Evolutionary conservation across 2,797 vertebrate species (phyloP).

Genomic region (Leucoraja ocellata): DNA sequence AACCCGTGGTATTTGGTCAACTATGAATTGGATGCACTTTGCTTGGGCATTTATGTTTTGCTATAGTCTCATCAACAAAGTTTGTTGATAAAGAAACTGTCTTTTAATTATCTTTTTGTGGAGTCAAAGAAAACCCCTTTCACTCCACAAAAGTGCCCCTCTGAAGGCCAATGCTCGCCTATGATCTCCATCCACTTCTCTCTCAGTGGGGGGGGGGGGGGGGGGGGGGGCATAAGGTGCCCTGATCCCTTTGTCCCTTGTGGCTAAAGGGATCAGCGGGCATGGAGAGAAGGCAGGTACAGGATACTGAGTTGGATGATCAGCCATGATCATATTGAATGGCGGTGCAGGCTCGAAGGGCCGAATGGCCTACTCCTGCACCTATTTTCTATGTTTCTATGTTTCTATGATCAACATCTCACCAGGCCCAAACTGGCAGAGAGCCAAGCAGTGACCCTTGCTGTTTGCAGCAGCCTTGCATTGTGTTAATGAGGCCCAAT

Average conservation of each 20-base stretch:
- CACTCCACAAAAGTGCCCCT: neutral
- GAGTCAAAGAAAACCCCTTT: neutral
- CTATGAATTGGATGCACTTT: neutral
- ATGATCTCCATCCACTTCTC: neutral
- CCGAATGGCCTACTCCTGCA: too few relatives aligned
- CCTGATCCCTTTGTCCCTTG: too few relatives aligned
- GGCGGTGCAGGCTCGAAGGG: too few relatives aligned
- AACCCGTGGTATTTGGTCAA: neutral
- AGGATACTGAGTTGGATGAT: too few relatives aligned
- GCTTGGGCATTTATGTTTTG: neutral
- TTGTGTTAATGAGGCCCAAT: neutral
- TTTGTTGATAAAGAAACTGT: neutral
- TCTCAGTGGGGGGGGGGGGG: neutral
- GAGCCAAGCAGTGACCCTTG: neutral
- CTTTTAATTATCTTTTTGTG: neutral
- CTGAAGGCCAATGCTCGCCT: neutral
- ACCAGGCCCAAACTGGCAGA: neutral
- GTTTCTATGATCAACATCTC: too few relatives aligned
- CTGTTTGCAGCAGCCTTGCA: neutral
- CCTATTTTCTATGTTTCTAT: too few relatives aligned
- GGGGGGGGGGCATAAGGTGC: too few relatives aligned
- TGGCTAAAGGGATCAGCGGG: too few relatives aligned
- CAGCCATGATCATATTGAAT: too few relatives aligned
- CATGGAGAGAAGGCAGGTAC: too few relatives aligned
- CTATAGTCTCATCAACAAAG: neutral